These are phyloP conservation scores for Contarinia nasturtii DNA, from an alignment of 1,140 invertebrate species.

Conservation along the genomic window DNA sequence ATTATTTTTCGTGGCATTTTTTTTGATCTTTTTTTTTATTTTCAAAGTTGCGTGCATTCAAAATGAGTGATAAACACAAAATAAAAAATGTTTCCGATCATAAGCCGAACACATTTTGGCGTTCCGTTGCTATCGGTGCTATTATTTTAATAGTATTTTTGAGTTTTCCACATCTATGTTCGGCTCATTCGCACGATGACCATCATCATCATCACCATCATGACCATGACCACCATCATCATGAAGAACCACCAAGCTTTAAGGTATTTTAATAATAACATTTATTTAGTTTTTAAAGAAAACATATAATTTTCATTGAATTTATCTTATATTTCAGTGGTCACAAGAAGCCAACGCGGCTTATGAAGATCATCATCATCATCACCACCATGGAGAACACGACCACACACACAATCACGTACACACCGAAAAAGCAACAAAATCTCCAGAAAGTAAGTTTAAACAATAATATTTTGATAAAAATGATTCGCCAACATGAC, in stretches of 20 bases:
- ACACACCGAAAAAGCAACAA: background rate
- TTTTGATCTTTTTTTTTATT: too few species aligned
- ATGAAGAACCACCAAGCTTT: background rate
- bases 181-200: constrained; percentile 5
- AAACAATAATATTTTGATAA: background rate
- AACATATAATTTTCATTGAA: background rate
- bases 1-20: too few species aligned
- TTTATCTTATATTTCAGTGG: background rate
- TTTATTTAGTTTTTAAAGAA: background rate
- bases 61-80: too few species aligned
- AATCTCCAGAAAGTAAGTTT: constrained; percentile 3
- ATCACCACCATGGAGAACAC: background rate
- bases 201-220: constrained; percentile 7
- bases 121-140: background rate
- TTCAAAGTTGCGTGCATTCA: too few species aligned
- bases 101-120: background rate
- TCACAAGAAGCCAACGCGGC: background rate
- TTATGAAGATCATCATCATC: constrained; percentile 1
- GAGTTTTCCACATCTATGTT: background rate
- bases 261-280: constrained; percentile 1
- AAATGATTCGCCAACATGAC: background rate
- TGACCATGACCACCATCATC: constrained; percentile 2
- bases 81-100: too few species aligned
- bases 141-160: background rate
- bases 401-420: constrained; percentile 3